Conservation (phyloP, 2,797 vertebrate genomes). For the Trematomus bernacchii region DNA sequence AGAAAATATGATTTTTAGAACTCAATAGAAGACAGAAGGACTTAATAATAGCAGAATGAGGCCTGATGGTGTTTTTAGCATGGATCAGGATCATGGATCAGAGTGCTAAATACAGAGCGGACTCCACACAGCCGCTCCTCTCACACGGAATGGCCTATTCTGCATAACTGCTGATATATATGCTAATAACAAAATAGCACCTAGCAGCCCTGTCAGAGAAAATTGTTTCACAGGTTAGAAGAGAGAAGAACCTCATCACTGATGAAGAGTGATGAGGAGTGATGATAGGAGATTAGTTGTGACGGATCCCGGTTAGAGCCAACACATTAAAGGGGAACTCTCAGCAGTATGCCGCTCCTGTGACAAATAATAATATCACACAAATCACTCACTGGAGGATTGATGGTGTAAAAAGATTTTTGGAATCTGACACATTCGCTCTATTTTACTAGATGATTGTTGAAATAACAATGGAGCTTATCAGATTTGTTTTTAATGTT, state of each 20-base stretch:
- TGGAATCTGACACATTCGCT: conserved; percentile 23
- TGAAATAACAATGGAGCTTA: conserved; percentile 10
- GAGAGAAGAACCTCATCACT: too few relatives aligned
- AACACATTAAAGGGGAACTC: conserved; percentile 48
- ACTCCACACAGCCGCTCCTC: conserved; percentile 46
- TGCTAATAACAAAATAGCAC: conserved; percentile 79
- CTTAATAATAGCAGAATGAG: conserved; percentile 16
- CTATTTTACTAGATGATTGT: not conserved
- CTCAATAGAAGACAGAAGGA: not conserved
- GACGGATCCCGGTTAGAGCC: conserved; percentile 61
- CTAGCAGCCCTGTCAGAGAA: conserved; percentile 66
- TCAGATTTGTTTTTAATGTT: conserved; percentile 8
- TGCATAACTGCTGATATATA: conserved; percentile 81
- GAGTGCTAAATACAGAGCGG: conserved; percentile 49
- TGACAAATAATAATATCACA: conserved; percentile 54
- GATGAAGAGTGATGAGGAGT: conserved; percentile 50
- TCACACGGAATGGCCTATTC: conserved; percentile 58
- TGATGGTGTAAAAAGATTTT: conserved; percentile 7
- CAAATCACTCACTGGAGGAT: conserved; percentile 29
- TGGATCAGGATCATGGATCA: conserved; percentile 15
- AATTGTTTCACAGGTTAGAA: conserved; percentile 74
- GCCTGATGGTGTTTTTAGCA: conserved; percentile 12
- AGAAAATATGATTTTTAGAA: not conserved
- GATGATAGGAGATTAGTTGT: conserved; percentile 76
- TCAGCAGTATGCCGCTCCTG: conserved; percentile 18